phyloP scores from a whole-genome alignment of 2,113 vertebrate genomes.

The Ptyas mucosa region DNA sequence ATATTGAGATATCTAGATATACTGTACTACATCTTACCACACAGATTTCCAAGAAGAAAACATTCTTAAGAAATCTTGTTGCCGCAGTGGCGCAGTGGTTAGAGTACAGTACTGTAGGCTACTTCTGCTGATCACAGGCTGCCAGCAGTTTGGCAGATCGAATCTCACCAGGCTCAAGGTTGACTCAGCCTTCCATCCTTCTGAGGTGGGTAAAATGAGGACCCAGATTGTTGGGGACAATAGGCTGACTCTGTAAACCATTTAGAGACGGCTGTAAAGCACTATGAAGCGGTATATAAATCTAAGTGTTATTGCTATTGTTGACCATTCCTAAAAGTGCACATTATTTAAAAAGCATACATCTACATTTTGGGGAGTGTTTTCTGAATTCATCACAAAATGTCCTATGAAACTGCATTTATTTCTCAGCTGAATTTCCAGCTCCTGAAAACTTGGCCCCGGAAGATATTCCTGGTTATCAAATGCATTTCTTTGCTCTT shows the following conservation, averaged over 20 bases:
- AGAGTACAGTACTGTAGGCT: no score
- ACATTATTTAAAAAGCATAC: background rate
- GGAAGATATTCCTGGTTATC: conserved; percentile 66
- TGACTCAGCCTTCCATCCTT: no score
- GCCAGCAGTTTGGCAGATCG: no score
- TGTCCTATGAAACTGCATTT: conserved; percentile 61
- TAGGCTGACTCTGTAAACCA: no score
- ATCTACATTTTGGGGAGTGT: background rate
- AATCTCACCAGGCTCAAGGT: no score
- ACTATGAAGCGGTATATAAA: no score
- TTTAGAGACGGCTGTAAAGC: no score
- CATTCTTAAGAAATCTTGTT: background rate
- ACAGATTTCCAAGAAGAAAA: background rate
- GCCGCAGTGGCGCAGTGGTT: no score
- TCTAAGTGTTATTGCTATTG: no score
- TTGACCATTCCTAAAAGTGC: background rate
- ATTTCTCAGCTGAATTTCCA: conserved; percentile 58
- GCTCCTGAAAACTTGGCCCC: conserved; percentile 61
- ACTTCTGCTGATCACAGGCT: no score
- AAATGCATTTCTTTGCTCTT: conserved; percentile 53
- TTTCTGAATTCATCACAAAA: conserved; percentile 53
- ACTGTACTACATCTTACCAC: background rate
- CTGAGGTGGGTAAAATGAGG: no score
- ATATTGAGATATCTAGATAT: background rate
- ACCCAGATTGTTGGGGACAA: no score